Percentiles rank a stretch among this genome's conserved stretches.
phyloP scores from a whole-genome alignment of 2,797 vertebrate genomes.

The Rallus crepitans region DNA sequence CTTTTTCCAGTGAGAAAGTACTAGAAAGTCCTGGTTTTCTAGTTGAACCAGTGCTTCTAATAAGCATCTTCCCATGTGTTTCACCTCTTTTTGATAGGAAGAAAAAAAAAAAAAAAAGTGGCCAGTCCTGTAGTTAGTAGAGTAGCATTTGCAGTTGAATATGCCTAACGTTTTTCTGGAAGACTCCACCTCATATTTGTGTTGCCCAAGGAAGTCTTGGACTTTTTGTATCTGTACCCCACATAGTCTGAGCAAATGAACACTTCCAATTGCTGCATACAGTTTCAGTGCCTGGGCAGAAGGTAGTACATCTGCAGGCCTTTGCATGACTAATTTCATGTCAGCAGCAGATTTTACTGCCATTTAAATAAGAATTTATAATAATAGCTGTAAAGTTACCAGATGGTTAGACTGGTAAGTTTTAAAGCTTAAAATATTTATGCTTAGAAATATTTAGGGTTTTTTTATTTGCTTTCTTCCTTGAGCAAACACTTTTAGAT shows the following conservation, averaged over 20 bases:
- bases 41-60: background rate
- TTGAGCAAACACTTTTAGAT: background rate
- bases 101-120: background rate
- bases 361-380: conserved; percentile 76
- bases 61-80: background rate
- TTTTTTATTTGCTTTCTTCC: background rate
- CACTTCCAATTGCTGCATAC: conserved; percentile 26
- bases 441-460: background rate
- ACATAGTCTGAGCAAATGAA: conserved; percentile 45
- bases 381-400: conserved; percentile 69
- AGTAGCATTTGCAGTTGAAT: conserved; percentile 23
- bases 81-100: background rate
- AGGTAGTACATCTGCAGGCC: conserved; percentile 64
- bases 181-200: background rate
- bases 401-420: conserved; percentile 56
- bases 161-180: conserved; percentile 1
- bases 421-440: conserved; percentile 32
- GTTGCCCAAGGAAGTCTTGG: background rate
- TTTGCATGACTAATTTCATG: conserved; percentile 76
- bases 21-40: no score
- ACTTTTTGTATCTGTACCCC: conserved; percentile 7
- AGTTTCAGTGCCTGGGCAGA: conserved; percentile 55
- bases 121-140: background rate
- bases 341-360: conserved; percentile 74
- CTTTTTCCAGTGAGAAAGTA: background rate